phyloP scores from a whole-genome alignment of 2,888 invertebrate species.

The Spodoptera exigua region DNA sequence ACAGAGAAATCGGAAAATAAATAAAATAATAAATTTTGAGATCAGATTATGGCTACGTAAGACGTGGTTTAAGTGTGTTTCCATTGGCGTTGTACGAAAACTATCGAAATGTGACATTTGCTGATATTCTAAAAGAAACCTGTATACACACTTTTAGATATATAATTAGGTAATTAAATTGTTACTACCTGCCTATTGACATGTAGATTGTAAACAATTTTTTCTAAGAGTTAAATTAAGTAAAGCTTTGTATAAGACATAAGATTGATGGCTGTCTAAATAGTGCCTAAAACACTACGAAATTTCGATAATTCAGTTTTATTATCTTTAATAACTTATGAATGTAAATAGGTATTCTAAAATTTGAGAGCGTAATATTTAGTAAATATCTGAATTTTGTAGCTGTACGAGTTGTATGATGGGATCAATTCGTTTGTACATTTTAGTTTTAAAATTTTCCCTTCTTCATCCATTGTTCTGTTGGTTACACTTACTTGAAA shows the following conservation, averaged over 20 bases:
- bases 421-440: constrained; percentile 85
- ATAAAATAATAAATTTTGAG: constrained; percentile 23
- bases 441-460: constrained; percentile 59
- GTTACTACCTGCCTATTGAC: constrained; percentile 88
- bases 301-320: constrained; percentile 88
- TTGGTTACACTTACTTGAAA: constrained; percentile 19
- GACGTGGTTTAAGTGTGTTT: constrained; percentile 29
- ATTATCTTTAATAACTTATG: constrained; percentile 81
- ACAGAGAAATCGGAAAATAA: constrained; percentile 29
- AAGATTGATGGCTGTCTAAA: constrained; percentile 90
- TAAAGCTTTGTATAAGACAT: constrained; percentile 87
- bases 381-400: constrained; percentile 73
- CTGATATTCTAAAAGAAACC: constrained; percentile 50
- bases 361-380: constrained; percentile 77
- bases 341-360: constrained; percentile 80
- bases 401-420: constrained; percentile 78
- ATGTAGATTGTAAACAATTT: constrained; percentile 82
- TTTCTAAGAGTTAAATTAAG: constrained; percentile 80
- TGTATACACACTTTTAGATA: constrained; percentile 75
- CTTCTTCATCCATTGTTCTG: constrained; percentile 25
- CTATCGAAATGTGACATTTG: constrained; percentile 33
- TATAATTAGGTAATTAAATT: constrained; percentile 77
- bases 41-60: constrained; percentile 31
- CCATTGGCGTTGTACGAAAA: constrained; percentile 23
- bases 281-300: constrained; percentile 89